Evolutionary conservation across 35 echinoderm and acorn worm species (phyloP).

Genomic region (Nesometra sesokonis): DNA sequence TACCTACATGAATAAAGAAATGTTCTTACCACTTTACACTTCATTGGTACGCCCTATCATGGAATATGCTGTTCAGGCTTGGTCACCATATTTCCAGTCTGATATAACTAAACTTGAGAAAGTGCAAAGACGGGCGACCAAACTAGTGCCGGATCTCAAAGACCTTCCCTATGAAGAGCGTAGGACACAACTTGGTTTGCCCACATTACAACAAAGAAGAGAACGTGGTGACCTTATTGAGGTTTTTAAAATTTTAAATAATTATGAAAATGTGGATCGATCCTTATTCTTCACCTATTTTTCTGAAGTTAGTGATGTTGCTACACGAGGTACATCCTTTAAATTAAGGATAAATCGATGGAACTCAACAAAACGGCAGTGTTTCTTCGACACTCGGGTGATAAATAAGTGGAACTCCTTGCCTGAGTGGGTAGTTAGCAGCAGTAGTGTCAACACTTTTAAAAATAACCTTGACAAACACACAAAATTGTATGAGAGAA

Average conservation of each 20-base stretch:
- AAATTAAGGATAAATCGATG: background rate
- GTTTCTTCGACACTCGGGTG: background rate
- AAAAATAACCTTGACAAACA: too few species aligned
- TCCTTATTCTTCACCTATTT: too few species aligned
- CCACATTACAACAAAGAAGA: slow-evolving; percentile 18
- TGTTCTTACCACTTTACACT: background rate
- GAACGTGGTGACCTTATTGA: slow-evolving; percentile 30
- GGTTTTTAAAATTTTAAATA: slow-evolving; percentile 5
- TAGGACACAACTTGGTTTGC: background rate
- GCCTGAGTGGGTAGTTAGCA: background rate
- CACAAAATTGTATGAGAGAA: too few species aligned
- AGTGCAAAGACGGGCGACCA: slow-evolving; percentile 24
- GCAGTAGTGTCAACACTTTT: too few species aligned
- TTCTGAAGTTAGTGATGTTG: too few species aligned
- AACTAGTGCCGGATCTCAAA: slow-evolving; percentile 16
- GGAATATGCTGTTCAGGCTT: background rate
- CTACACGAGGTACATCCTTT: background rate
- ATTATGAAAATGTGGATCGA: background rate
- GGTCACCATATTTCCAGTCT: background rate
- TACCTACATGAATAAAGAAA: background rate
- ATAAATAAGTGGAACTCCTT: background rate
- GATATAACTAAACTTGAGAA: background rate
- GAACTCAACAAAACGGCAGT: background rate
- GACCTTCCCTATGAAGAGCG: slow-evolving; percentile 9
- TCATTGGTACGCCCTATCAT: background rate